Base-by-base conservation (phyloP, 2,113 vertebrate species). In the Percina caprodes region DNA sequence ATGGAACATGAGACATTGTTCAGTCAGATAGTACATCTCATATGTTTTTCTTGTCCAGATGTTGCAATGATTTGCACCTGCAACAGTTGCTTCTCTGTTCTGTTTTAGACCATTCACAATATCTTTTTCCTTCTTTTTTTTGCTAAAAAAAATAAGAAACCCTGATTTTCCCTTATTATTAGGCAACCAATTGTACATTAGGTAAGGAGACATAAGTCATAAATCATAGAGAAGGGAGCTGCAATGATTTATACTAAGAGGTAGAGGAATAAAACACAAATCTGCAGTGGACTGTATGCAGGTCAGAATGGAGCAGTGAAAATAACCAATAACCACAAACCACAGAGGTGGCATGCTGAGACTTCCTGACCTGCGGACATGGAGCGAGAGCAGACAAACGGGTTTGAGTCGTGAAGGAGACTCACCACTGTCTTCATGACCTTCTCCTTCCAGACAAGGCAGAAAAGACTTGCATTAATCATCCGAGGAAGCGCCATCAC, bases 381-480 rank as follows among this genome's bases (percentile, higher is more conserved):
- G 19, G 13, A 60, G 33, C 9, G 19, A 46, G 58, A 39, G 21
- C 69, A 15, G 61, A 15, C 54, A 54, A 46, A 7, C 11, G 2
- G 58, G 46, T 61, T 48, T 45, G 3, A 68, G 63, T 23, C 54
- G 0, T 61, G 55, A 23, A 62, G 35, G 35, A 63, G 51, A 30
- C 45, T 0, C 15, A 45, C 19, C 23, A 19, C 74, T 48, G 26
- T 61, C 52, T 48, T 16, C 67, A 51, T 39, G 77, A 84, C 75
- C 82, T 82, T 85, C 68, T 82, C 62, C 61, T 58, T 58, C 23
- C 68, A 82, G 68, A 79, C 35, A 21, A 68, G 39, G 33, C 63
- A 80, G 26, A 72, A 33, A 56, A 26, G 26, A 33, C 69, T 46
- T 66, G n/a, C 63, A 72, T 82, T 79, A 67, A 79, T 74, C 55